These are phyloP conservation scores for Danaus chrysippus DNA, from an alignment of 2,888 invertebrate genomes.

Conservation along the genomic window DNA sequence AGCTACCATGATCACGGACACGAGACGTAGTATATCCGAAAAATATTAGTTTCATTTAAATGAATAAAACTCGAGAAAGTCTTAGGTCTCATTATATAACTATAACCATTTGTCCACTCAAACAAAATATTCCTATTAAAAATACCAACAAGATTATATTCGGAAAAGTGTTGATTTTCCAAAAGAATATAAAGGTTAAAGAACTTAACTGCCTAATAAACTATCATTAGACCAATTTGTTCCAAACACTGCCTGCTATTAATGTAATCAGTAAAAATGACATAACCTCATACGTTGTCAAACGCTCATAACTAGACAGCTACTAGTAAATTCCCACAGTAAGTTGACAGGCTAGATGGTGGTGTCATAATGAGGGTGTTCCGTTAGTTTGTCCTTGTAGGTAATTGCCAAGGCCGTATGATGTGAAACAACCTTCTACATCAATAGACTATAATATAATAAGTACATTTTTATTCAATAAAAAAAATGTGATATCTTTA, in stretches of 20 bases:
- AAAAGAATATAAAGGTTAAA: background rate
- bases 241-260: background rate
- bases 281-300: no score
- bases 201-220: constrained; percentile 1
- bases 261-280: background rate
- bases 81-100: no score
- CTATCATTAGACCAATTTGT: background rate
- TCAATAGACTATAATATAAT: no score
- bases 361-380: constrained; percentile 16
- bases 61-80: no score
- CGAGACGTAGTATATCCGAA: no score
- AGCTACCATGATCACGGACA: no score
- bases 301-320: background rate
- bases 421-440: no score
- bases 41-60: no score
- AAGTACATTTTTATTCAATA: background rate
- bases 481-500: background rate
- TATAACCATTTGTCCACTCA: no score
- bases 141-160: no score
- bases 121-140: no score
- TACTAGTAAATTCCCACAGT: background rate
- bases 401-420: constrained; percentile 14
- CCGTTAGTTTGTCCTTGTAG: constrained; percentile 15
- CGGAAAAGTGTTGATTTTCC: no score
- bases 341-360: background rate